Evolutionary conservation across 2,113 vertebrate genomes (phyloP), one percentile per base, ranked within the genome.

Genomic region (Pogona vitticeps): DNA sequence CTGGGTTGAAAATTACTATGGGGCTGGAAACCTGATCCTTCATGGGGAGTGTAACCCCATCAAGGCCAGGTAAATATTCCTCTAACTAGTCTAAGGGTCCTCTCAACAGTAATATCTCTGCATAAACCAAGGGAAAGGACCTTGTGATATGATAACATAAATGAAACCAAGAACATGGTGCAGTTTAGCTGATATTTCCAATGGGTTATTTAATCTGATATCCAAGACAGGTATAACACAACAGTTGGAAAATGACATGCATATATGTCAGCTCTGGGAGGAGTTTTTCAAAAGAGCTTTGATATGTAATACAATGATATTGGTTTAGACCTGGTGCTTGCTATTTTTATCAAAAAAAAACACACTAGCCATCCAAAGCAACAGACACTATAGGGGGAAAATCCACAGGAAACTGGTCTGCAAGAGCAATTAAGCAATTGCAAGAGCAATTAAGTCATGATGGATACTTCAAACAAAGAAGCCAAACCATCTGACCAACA

Each of bases 161-260:
- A 61, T 7, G 26, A 56, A 83, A 73, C 31, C 9, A 63, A 46
- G 58, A n/a, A 7, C 56, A 46, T 59, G 65, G 17, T 28, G 20
- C 83, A 85, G 61, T 6, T 78, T 78, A 71, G 75, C n/a, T 40
- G 63, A 38, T 78, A 85, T 78, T 77, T 85, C 33, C n/a, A 56
- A 59, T 67, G 65, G 63, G 23, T 52, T 65, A 28, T 40, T 13
- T 58, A 70, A 68, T 68, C 26, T 70, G 84, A 85, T 56, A 58
- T 77, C 56, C 38, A 28, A 68, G 56, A 31, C 58, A 72, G 46
- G 31, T n/a, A 72, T 83, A 52, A 72, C 56, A 72, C 46, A 36
- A 15, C 67, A 56, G 42, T 33, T 56, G 36, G 75, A 56, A 23
- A 85, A 68, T 70, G n/a, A 78, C 28, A 77, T 68, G 83, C 20